phyloP scores from a whole-genome alignment of 92 coral and sea anemone species.

The Pocillopora grandis region DNA sequence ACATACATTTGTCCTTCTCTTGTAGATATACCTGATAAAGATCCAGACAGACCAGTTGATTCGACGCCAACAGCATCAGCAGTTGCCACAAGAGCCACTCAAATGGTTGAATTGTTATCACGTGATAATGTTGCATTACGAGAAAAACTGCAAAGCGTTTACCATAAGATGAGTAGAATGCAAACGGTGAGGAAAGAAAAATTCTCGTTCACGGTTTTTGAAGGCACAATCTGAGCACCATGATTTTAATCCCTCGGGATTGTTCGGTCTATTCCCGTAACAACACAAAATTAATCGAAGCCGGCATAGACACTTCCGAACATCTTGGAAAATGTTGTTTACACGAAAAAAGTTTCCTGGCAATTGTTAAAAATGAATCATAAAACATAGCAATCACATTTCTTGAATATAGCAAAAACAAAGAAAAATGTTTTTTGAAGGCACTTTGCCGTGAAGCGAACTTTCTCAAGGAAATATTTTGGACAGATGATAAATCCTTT shows the following conservation, averaged over 20 bases:
- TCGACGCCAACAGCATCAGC: slow-evolving; percentile 20
- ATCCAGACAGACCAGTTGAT: slow-evolving; percentile 5
- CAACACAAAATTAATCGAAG: too few relatives aligned
- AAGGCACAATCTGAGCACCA: background rate
- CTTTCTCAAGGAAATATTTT: too few relatives aligned
- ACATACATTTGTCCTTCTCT: background rate
- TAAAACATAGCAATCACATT: too few relatives aligned
- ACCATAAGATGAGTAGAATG: slow-evolving; percentile 19
- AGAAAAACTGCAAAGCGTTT: slow-evolving; percentile 52
- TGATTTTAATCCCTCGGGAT: background rate
- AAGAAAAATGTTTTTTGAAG: too few relatives aligned
- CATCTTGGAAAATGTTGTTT: too few relatives aligned
- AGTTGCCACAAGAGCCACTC: slow-evolving; percentile 87
- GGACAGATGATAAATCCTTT: too few relatives aligned
- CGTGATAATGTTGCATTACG: slow-evolving; percentile 78
- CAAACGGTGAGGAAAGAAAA: slow-evolving; percentile 20
- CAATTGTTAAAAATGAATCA: too few relatives aligned
- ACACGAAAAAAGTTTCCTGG: too few relatives aligned
- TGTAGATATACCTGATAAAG: slow-evolving; percentile 24
- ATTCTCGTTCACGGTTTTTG: background rate
- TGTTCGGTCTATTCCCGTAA: too few relatives aligned
- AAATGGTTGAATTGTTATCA: slow-evolving; percentile 85
- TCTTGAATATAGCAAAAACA: too few relatives aligned
- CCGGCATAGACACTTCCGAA: too few relatives aligned
- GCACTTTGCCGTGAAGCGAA: too few relatives aligned